Base-by-base conservation (phyloP, 2,888 invertebrate species). In the Syritta pipiens region DNA sequence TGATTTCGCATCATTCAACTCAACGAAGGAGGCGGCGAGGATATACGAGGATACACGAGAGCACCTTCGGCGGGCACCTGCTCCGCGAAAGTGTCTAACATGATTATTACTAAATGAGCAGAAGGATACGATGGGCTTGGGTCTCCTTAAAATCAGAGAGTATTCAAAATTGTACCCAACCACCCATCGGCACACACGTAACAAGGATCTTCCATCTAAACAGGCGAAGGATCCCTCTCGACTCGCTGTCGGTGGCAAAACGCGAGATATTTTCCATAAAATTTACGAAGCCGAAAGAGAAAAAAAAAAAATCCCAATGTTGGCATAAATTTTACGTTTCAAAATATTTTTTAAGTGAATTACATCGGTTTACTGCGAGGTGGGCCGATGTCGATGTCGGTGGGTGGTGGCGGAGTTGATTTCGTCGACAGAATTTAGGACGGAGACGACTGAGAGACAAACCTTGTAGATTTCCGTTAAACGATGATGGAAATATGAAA, bases 281-380 rank as follows among this genome's bases (percentile, higher is more conserved):
- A 44, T 59, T 59, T 59, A 59, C 35, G 32, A 48, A 35, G 48
- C 7, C 22, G 62, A n/a, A n/a, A n/a, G n/a, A n/a, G n/a, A n/a
- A n/a, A n/a, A n/a, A 59, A 72, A 65, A 42, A 63, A 57, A 63
- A 44, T 20, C 26, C 42, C 26, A 62, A 72, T 49, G 63, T 65
- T 65, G 42, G 63, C 72, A 72, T 72, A 72, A 42, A 65, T 72
- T 72, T 72, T 72, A 30, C 12, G 20, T 42, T 72, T 40, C 20
- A 72, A 63, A 65, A 49, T 57, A 57, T n/a, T 65, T 72, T 62
- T 72, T 72, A 63, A 72, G 72, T 72, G 72, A 72, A 72, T 72
- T 65, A 72, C 55, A 72, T 57, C 42, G 72, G 72, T 72, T 62
- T 72, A 42, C 30, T 60, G 30, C 37, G 26, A n/a, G 17, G 26